phyloP scores from a whole-genome alignment of 1,140 invertebrate genomes.

The Sarcophaga bullata region DNA sequence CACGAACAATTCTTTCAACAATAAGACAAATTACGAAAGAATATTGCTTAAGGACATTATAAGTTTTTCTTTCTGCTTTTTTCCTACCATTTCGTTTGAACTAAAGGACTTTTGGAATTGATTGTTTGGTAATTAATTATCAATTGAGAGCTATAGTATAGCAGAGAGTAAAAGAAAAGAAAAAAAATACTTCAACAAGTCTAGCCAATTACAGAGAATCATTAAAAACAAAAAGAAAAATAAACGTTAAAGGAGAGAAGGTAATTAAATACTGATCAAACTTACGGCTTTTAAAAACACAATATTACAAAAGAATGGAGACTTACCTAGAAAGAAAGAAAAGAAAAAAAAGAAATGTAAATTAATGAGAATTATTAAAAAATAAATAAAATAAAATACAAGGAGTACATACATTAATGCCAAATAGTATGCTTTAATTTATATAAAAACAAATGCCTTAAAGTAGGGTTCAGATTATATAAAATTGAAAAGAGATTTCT shows the following conservation, averaged over 20 bases:
- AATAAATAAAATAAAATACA: not conserved
- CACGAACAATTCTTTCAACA: not conserved
- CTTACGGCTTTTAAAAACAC: not conserved
- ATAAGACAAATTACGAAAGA: slow-evolving; percentile 32
- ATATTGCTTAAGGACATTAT: slow-evolving; percentile 28
- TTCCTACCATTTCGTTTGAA: not conserved
- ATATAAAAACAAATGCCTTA: too few species aligned
- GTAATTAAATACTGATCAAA: not conserved
- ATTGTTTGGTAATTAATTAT: slow-evolving; percentile 23
- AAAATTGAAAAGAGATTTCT: too few species aligned
- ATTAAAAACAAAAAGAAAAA: not conserved
- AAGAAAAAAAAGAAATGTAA: not conserved
- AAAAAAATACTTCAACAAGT: slow-evolving; percentile 7
- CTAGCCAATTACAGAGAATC: not conserved
- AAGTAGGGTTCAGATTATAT: too few species aligned
- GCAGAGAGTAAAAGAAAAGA: not conserved
- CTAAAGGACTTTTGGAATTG: slow-evolving; percentile 20
- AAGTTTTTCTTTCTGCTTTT: not conserved
- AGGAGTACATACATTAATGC: too few species aligned
- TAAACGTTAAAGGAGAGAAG: not conserved
- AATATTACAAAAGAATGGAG: not conserved
- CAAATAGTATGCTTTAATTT: too few species aligned
- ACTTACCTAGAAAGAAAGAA: slow-evolving; percentile 18
- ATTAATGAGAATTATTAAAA: not conserved
- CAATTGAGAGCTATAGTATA: not conserved